Conservation (phyloP, 2,888 invertebrate species). For the Ferdinandea cuprea region DNA sequence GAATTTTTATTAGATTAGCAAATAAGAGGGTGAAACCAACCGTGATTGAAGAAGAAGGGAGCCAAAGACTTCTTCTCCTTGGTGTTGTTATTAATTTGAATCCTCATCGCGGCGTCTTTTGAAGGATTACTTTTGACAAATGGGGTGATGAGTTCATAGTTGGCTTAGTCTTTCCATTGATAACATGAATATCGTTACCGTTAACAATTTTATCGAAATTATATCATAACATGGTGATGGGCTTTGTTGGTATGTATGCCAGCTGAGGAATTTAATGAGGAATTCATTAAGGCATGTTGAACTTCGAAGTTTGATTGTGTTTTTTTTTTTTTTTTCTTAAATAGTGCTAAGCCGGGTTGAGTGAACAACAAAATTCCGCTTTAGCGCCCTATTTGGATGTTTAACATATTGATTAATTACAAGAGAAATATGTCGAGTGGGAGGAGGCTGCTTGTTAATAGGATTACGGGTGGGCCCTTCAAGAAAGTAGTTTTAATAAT, state of each 20-base stretch:
- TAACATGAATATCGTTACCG: not conserved
- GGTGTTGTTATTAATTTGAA: slow-evolving; percentile 20
- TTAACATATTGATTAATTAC: too few species aligned
- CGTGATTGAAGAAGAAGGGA: slow-evolving; percentile 21
- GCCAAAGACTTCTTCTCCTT: not conserved
- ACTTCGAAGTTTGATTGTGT: not conserved
- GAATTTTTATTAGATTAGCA: slow-evolving; percentile 41
- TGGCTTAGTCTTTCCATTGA: not conserved
- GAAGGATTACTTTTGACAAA: not conserved
- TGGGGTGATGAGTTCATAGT: not conserved
- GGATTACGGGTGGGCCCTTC: too few species aligned
- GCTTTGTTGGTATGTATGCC: not conserved
- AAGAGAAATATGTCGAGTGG: too few species aligned
- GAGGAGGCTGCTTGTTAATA: too few species aligned
- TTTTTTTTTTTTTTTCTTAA: too few species aligned
- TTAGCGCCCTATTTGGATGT: too few species aligned
- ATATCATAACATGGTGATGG: not conserved
- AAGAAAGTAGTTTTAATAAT: too few species aligned
- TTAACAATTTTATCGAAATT: not conserved
- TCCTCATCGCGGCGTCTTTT: not conserved
- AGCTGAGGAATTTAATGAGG: not conserved
- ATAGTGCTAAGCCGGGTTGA: too few species aligned
- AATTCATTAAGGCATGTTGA: not conserved
- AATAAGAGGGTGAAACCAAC: not conserved
- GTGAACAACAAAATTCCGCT: too few species aligned